A percentile compares a stretch with the other conserved stretches of the same genome.
Evolutionary conservation across 1,140 invertebrate genomes (phyloP).

Genomic region (Cataglyphis hispanica): DNA sequence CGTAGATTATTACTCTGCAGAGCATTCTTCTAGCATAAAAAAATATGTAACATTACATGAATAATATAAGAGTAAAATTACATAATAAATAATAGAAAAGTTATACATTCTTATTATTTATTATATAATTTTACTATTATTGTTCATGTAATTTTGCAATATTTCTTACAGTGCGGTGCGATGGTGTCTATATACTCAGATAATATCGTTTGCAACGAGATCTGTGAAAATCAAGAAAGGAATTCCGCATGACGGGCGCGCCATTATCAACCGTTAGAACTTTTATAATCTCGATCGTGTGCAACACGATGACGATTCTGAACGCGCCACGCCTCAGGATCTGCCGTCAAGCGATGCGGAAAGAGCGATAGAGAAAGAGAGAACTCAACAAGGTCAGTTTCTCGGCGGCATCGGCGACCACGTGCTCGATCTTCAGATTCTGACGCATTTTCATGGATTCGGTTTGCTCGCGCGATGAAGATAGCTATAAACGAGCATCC

Average conservation of each 20-base stretch:
- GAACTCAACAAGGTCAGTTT: conserved; percentile 43
- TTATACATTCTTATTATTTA: no score
- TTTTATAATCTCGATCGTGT: conserved; percentile 58
- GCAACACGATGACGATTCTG: conserved; percentile 54
- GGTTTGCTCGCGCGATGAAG: conserved; percentile 68
- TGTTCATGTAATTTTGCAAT: no score
- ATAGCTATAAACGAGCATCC: conserved; percentile 66
- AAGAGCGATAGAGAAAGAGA: conserved; percentile 3
- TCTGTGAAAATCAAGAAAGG: conserved; percentile 50
- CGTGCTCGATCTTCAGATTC: conserved; percentile 57
- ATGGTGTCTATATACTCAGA: neutral
- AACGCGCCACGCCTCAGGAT: conserved; percentile 44
- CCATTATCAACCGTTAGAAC: conserved; percentile 60
- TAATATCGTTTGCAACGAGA: conserved; percentile 21
- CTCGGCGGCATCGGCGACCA: conserved; percentile 17
- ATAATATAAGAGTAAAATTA: no score
- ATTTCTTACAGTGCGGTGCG: no score
- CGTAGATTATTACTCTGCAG: no score
- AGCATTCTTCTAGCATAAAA: no score
- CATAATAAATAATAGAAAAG: no score
- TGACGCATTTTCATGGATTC: conserved; percentile 59
- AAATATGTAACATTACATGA: no score
- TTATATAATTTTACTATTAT: no score
- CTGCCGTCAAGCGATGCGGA: conserved; percentile 22
- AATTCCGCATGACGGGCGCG: conserved; percentile 46